These are phyloP conservation scores for Epirrhoe alternata DNA, from an alignment of 2,888 invertebrate genomes.

Conservation along the genomic window DNA sequence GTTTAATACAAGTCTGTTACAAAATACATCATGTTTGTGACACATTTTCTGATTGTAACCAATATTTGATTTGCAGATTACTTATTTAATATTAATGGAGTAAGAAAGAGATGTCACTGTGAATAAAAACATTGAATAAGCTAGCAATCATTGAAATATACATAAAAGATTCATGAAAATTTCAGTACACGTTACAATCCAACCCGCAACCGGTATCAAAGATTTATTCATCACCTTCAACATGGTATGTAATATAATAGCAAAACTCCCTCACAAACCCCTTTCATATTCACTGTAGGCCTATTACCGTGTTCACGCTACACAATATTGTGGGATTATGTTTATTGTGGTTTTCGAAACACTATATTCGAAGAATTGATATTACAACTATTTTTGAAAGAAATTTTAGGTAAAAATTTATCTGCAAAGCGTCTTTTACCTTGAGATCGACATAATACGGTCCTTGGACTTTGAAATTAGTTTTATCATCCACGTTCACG, in stretches of 20 bases:
- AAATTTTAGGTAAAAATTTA: slow-evolving; percentile 9
- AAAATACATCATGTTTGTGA: not conserved
- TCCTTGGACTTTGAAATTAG: slow-evolving; percentile 36
- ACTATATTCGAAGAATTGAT: not conserved
- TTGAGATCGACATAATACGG: slow-evolving; percentile 25
- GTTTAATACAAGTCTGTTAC: not conserved
- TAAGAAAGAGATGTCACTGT: not conserved
- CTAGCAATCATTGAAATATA: not conserved
- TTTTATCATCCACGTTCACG: slow-evolving; percentile 37
- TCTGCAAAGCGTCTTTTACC: slow-evolving; percentile 14
- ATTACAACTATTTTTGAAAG: not conserved
- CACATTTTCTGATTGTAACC: slow-evolving; percentile 1
- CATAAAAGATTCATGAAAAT: slow-evolving; percentile 4
- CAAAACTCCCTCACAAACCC: not conserved
- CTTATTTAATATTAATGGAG: slow-evolving; percentile 15
- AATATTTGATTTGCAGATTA: slow-evolving; percentile 16
- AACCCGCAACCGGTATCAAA: not conserved
- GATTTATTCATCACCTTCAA: slow-evolving; percentile 8
- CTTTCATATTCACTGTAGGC: not conserved
- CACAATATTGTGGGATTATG: not conserved
- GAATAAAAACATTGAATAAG: not conserved
- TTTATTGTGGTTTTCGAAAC: not conserved
- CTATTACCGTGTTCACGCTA: not conserved
- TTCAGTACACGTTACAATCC: not conserved
- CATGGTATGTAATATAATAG: not conserved